Evolutionary conservation across 2,888 invertebrate genomes (phyloP), one percentile per base, ranked within the genome.

Genomic region (Cecidostiba fungosa): DNA sequence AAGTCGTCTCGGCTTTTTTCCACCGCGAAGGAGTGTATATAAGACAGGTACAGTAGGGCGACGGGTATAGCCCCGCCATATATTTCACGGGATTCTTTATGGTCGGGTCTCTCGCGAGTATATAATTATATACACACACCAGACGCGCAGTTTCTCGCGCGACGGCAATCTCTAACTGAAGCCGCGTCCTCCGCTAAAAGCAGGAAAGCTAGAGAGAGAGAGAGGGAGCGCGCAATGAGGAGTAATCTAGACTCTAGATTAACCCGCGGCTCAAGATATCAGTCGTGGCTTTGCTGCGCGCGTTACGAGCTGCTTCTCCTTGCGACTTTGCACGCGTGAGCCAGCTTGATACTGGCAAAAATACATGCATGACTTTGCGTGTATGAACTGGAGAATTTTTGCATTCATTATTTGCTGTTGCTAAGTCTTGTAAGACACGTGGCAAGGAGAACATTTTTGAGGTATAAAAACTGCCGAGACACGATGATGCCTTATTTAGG

Each of bases 241-340:
- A 92, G 92, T 92, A 92, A 92, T 92, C 92, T 90, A 91, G 91
- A 89, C 89, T 90, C 89, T 90, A 91, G 92, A 92, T 92, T 92
- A 92, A 92, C 90, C 90, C 91, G 86, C 86, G 89, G 90, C 91
- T 92, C 91, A 90, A 91, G 92, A 91, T 92, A 92, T 92, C 92
- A 91, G 92, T 91, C 89, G 89, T 89, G 91, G 91, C 91, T 84
- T 84, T 84, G 36, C 77, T 23, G 72, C 54, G 32, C 70, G 72
- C 54, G 29, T 72, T 77, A 72, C 77, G 82, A 82, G 59, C 39
- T 66, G n/a, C 3, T 43, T 23, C 6, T 50, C n/a, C 62, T 39
- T 14, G 43, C 12, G 43, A 43, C 77, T 83, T 77, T 83, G 69
- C 77, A n/a, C 72, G 32, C 26, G 26, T 32, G 70, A 19, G 70